Evolutionary conservation across 1,140 invertebrate genomes (phyloP).

Genomic region (Dreissena rostriformis): DNA sequence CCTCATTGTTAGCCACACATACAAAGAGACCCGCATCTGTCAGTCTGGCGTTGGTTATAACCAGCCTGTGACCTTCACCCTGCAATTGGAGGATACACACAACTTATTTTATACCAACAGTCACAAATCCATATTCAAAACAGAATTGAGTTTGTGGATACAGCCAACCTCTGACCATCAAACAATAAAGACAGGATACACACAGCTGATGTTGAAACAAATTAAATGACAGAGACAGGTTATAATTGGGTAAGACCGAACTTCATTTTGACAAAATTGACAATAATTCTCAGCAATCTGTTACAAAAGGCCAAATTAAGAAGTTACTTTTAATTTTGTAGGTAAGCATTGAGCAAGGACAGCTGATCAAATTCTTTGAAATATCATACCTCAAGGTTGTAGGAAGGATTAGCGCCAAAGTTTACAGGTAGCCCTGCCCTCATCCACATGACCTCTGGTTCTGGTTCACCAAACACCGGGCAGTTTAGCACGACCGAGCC

Average conservation of each 20-base stretch:
- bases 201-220: not conserved
- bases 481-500: constrained; percentile 75
- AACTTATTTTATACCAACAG: not conserved
- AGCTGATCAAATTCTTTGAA: no score
- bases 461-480: constrained; percentile 79
- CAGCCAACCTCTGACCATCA: no score
- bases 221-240: not conserved
- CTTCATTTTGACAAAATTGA: no score
- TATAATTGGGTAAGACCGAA: no score
- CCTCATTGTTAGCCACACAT: constrained; percentile 74
- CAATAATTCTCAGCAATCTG: no score
- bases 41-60: constrained; percentile 51
- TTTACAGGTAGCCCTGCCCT: constrained; percentile 65
- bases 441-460: constrained; percentile 81
- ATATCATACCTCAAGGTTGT: constrained; percentile 16
- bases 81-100: not conserved
- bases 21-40: constrained; percentile 67
- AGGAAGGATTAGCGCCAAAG: constrained; percentile 37
- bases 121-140: no score
- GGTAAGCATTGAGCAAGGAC: no score
- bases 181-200: not conserved
- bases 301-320: no score
- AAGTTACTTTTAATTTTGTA: no score
- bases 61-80: constrained; percentile 35
- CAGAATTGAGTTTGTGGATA: no score